Conservation (phyloP, 2,797 vertebrate species). For the Chrysocyon brachyurus region DNA sequence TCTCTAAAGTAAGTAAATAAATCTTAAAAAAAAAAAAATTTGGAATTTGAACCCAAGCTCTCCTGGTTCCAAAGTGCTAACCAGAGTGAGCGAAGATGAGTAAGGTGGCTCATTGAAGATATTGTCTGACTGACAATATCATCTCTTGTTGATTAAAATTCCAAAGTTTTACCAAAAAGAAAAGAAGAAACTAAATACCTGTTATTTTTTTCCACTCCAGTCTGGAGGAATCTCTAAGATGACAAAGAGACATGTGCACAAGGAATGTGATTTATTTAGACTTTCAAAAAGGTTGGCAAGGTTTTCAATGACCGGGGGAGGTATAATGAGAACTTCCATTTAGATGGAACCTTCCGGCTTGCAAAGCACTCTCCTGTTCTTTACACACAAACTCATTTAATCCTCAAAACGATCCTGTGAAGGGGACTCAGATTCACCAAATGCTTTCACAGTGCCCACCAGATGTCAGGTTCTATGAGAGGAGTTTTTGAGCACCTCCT, state of each 20-base stretch:
- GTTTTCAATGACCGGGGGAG: not conserved
- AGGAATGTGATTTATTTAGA: conserved; percentile 26
- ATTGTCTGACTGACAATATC: not conserved
- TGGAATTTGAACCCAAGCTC: not conserved
- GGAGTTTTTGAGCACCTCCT: not conserved
- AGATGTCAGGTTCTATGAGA: not conserved
- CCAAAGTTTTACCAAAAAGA: not conserved
- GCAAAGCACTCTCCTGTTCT: conserved; percentile 11
- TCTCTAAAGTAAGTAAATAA: not conserved
- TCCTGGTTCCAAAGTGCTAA: not conserved
- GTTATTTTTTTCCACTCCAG: not conserved
- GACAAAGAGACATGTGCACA: not conserved
- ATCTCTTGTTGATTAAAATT: conserved; percentile 38
- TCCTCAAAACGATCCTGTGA: not conserved
- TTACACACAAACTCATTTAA: not conserved
- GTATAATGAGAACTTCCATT: not conserved
- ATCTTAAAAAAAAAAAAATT: not conserved
- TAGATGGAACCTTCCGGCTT: not conserved
- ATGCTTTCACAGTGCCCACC: not conserved
- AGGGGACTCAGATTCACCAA: not conserved
- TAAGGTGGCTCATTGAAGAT: not conserved
- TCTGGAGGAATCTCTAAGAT: not conserved
- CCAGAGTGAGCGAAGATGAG: not conserved
- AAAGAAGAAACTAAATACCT: not conserved
- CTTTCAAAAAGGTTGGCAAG: not conserved